Percentiles rank a stretch among this genome's conserved stretches.
These are phyloP conservation scores for Emydoidea blandingii DNA, from an alignment of 2,797 vertebrate genomes.

Conservation along the genomic window DNA sequence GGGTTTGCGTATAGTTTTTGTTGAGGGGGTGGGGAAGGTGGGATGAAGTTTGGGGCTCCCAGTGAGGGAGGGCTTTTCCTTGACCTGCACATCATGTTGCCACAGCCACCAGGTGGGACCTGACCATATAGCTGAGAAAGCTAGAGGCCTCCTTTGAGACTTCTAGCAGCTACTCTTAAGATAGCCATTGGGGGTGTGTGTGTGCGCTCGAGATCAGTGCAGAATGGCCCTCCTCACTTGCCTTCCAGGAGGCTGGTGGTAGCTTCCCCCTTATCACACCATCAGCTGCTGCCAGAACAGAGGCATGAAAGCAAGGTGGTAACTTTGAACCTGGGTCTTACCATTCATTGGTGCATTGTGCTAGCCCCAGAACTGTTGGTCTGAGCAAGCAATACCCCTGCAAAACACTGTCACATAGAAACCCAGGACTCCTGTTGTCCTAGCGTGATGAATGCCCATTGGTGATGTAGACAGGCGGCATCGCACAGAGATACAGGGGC, in stretches of 20 bases:
- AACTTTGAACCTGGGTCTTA: neutral
- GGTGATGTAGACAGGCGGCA: neutral
- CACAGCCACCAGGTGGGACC: neutral
- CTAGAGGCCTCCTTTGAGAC: too few relatives aligned
- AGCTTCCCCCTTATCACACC: rapidly evolving
- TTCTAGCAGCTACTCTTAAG: too few relatives aligned
- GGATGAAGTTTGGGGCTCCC: neutral
- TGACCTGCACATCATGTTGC: neutral
- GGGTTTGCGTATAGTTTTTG: neutral
- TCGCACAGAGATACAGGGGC: too few relatives aligned
- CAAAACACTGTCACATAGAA: neutral
- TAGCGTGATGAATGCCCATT: neutral
- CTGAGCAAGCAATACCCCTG: neutral
- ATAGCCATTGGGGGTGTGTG: too few relatives aligned
- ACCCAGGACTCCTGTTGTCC: neutral
- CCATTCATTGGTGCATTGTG: neutral
- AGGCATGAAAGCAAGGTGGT: neutral
- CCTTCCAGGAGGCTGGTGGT: neutral
- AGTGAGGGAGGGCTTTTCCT: neutral
- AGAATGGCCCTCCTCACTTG: too few relatives aligned
- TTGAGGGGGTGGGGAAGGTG: neutral
- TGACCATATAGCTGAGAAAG: neutral
- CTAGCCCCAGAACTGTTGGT: neutral
- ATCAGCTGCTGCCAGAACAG: neutral
- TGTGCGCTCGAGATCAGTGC: too few relatives aligned